These are phyloP conservation scores for Sphaeramia orbicularis DNA, from an alignment of 2,797 vertebrate genomes.

Conservation along the genomic window DNA sequence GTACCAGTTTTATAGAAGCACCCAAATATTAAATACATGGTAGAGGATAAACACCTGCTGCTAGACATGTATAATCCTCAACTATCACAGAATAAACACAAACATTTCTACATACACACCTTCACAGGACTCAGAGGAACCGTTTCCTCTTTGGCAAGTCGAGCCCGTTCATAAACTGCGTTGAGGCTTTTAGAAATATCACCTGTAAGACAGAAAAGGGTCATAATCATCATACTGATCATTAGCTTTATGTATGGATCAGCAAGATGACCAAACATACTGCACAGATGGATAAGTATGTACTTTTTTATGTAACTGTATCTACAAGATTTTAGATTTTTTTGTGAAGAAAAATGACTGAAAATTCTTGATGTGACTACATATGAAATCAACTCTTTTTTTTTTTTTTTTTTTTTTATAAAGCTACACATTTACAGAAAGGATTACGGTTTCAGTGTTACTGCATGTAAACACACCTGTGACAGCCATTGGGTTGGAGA, in stretches of 20 bases:
- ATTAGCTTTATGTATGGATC: not conserved
- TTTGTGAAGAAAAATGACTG: no score
- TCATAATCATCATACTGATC: not conserved
- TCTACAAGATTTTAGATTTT: no score
- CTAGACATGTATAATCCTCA: no score
- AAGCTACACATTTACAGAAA: no score
- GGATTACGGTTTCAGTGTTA: not conserved
- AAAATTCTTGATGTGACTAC: no score
- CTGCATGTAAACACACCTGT: conserved; percentile 50
- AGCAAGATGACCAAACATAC: not conserved
- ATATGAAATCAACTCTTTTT: no score
- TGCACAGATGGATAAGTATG: not conserved
- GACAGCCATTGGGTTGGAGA: conserved; percentile 68
- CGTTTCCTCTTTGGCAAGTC: conserved; percentile 56
- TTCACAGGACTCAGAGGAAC: conserved; percentile 54
- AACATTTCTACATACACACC: conserved; percentile 52
- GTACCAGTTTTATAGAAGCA: no score
- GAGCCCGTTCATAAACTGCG: conserved; percentile 80
- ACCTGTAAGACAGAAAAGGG: conserved; percentile 51
- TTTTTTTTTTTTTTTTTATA: no score
- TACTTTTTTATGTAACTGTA: no score
- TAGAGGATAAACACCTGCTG: no score
- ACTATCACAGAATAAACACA: not conserved
- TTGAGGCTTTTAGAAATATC: conserved; percentile 79
- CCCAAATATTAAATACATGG: no score